Percentiles rank a stretch among this genome's conserved stretches.
These are phyloP conservation scores for Spermophilus dauricus DNA, from an alignment of 2,113 vertebrate genomes.

Conservation along the genomic window DNA sequence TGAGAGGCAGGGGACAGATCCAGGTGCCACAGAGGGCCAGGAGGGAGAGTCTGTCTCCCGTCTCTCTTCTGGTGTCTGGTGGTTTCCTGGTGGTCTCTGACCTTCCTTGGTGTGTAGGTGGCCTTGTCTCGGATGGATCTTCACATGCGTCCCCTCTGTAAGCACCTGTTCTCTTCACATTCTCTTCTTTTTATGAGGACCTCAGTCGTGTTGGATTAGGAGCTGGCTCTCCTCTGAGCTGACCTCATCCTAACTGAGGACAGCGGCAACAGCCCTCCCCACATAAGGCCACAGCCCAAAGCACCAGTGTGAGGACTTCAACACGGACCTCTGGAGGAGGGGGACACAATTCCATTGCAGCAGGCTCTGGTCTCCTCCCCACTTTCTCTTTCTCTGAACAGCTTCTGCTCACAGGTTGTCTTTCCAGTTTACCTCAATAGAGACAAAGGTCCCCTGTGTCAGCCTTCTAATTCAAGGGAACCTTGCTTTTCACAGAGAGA, in stretches of 20 bases:
- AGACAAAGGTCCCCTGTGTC: not conserved
- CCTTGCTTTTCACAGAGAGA: too few relatives aligned
- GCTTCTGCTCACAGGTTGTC: not conserved
- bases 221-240: too few relatives aligned
- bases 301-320: not conserved
- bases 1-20: not conserved
- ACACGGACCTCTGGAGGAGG: not conserved
- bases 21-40: too few relatives aligned
- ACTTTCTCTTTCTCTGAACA: not conserved
- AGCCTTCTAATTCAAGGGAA: not conserved
- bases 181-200: not conserved
- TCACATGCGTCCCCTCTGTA: not conserved
- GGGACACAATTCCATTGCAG: not conserved
- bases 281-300: not conserved
- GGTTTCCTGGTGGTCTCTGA: not conserved
- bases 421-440: not conserved
- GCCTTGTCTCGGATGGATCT: not conserved
- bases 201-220: not conserved
- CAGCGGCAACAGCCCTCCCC: not conserved
- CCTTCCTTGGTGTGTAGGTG: not conserved
- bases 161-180: not conserved
- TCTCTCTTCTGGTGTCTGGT: not conserved
- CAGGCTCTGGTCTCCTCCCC: too few relatives aligned
- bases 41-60: accelerated
- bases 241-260: not conserved